These are phyloP conservation scores for Brachirus orientalis DNA, from an alignment of 2,113 vertebrate genomes.

Conservation along the genomic window DNA sequence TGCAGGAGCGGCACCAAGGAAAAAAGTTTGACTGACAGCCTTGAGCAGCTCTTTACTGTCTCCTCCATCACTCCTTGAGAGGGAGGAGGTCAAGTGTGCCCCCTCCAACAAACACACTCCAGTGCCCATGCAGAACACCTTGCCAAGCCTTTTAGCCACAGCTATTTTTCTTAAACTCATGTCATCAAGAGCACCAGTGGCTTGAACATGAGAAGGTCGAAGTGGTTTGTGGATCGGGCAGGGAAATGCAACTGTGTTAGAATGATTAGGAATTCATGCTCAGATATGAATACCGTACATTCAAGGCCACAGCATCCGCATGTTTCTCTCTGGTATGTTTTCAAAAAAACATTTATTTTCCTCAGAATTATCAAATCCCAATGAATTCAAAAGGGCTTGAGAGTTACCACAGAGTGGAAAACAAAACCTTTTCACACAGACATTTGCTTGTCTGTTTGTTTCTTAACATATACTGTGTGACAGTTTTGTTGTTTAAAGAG, in stretches of 20 bases:
- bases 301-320: constrained; percentile 39
- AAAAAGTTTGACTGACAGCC: constrained; percentile 72
- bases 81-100: constrained; percentile 81
- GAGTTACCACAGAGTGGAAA: no score
- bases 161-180: constrained; percentile 72
- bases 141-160: constrained; percentile 70
- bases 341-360: no score
- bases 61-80: constrained; percentile 76
- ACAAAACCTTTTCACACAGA: no score
- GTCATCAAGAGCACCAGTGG: constrained; percentile 58
- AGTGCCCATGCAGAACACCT: constrained; percentile 81
- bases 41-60: constrained; percentile 78
- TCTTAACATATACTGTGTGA: no score
- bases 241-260: constrained; percentile 32
- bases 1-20: constrained; percentile 20
- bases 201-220: constrained; percentile 38
- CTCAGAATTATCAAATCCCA: no score
- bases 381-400: no score
- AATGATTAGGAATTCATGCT: constrained; percentile 25
- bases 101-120: constrained; percentile 77
- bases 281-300: constrained; percentile 25
- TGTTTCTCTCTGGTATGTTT: constrained; percentile 23
- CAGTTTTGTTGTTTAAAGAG: no score
- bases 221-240: constrained; percentile 3
- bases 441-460: no score